phyloP scores from a whole-genome alignment of 1,140 invertebrate genomes.

The Argopecten irradians region DNA sequence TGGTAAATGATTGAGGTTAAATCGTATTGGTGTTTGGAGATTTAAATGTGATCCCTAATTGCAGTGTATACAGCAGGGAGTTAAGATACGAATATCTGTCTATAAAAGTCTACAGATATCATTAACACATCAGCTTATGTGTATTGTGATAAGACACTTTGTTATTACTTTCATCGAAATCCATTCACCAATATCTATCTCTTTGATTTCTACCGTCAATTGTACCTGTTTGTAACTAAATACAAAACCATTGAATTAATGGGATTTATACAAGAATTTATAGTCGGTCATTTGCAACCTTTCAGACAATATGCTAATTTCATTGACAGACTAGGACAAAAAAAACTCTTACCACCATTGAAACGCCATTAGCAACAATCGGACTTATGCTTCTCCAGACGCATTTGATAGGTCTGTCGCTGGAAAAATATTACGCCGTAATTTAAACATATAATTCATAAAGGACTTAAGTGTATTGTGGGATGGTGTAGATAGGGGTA shows the following conservation, averaged over 20 bases:
- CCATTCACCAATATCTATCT: neutral
- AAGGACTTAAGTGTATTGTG: neutral
- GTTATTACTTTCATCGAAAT: neutral
- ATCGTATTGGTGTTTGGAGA: neutral
- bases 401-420: neutral
- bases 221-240: neutral
- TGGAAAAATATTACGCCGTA: slow-evolving; percentile 12
- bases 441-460: slow-evolving; percentile 19
- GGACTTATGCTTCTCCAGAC: neutral
- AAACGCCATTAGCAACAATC: slow-evolving; percentile 13
- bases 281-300: neutral
- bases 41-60: neutral
- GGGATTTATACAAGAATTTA: neutral
- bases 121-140: neutral
- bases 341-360: slow-evolving; percentile 4
- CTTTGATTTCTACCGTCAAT: neutral
- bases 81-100: no score
- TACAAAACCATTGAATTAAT: neutral
- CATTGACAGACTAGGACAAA: neutral
- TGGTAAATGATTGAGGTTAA: neutral
- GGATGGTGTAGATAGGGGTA: neutral
- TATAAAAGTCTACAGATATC: no score
- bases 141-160: neutral
- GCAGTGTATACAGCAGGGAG: no score
- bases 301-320: slow-evolving; percentile 3